Evolutionary conservation across 2,888 invertebrate genomes (phyloP), one percentile per base, ranked within the genome.

Genomic region (Hoplodrina ambigua): DNA sequence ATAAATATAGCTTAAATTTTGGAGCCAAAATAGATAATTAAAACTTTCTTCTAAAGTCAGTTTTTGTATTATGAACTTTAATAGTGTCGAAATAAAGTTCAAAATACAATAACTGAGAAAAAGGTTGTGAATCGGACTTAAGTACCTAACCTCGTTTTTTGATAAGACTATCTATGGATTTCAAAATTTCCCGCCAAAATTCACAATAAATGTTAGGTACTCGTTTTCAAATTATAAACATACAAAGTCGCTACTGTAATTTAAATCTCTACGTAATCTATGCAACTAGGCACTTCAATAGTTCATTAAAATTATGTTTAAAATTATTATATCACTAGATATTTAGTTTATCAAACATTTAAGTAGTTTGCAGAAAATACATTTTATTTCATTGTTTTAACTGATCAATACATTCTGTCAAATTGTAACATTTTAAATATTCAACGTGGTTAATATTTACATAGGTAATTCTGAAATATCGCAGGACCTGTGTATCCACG

Each of bases 211-310:
- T 20, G 4, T 25, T 50, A 0, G 30, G 7, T n/a, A 7, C n/a
- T 25, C 13, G 15, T 50, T 41, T 20, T 56, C 30, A 2, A 19
- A 41, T 33, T 69, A 66, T 65, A 60, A 69, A 66, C 69, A 57
- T 67, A 59, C 60, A 61, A 61, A 69, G 60, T 72, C 53, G 57
- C 58, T 76, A 81, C 54, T 75, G 50, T 69, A 72, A 73, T 74
- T 69, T 55, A 68, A 70, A 65, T 76, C 37, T 69, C 78, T 82
- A 80, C 63, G 52, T 74, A 79, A 41, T 78, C 87, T 91, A 89
- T 87, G 84, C 88, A 89, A 86, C 90, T 91, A 91, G 90, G 91
- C 91, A 91, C 91, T 90, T 91, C 79, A 75, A 83, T 87, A 89
- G 86, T 89, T 80, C 87, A 88, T 87, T 80, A 83, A 82, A 78